Percentiles rank a stretch among this genome's conserved stretches.
Evolutionary conservation across 2,888 invertebrate species (phyloP).

Genomic region (Rutpela maculata): DNA sequence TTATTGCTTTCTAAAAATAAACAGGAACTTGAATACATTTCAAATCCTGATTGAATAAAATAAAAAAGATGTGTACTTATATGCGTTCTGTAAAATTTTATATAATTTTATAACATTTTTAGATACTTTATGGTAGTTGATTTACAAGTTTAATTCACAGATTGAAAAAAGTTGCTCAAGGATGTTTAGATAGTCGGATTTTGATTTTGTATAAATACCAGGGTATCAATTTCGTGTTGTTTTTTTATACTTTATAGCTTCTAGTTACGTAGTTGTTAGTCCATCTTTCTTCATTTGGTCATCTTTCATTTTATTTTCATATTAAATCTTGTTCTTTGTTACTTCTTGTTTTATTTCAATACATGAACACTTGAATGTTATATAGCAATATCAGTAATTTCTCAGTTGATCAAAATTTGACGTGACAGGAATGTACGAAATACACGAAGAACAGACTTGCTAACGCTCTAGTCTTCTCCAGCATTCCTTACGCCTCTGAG

Average conservation of each 20-base stretch:
- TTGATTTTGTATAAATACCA: background rate
- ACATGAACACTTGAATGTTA: too few species aligned
- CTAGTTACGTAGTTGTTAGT: background rate
- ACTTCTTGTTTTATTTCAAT: background rate
- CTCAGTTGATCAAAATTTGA: too few species aligned
- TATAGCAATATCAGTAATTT: too few species aligned
- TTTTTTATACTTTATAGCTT: conserved; percentile 1
- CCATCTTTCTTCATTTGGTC: conserved; percentile 13
- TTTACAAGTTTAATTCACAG: background rate
- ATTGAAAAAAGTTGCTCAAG: conserved; percentile 29
- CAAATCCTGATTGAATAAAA: background rate
- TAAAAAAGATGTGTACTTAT: background rate
- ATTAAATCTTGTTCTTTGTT: conserved; percentile 28
- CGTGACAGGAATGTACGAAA: too few species aligned
- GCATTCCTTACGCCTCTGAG: too few species aligned
- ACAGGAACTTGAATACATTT: background rate
- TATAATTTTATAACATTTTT: background rate
- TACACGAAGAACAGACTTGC: too few species aligned
- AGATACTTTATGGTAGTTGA: background rate
- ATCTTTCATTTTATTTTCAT: conserved; percentile 29
- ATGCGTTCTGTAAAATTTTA: background rate
- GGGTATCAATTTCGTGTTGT: background rate
- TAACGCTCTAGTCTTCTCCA: too few species aligned
- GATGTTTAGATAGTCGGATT: conserved; percentile 14
- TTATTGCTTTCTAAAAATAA: background rate